These are phyloP conservation scores for Megamerina dolium DNA, from an alignment of 2,888 invertebrate genomes.

Conservation along the genomic window DNA sequence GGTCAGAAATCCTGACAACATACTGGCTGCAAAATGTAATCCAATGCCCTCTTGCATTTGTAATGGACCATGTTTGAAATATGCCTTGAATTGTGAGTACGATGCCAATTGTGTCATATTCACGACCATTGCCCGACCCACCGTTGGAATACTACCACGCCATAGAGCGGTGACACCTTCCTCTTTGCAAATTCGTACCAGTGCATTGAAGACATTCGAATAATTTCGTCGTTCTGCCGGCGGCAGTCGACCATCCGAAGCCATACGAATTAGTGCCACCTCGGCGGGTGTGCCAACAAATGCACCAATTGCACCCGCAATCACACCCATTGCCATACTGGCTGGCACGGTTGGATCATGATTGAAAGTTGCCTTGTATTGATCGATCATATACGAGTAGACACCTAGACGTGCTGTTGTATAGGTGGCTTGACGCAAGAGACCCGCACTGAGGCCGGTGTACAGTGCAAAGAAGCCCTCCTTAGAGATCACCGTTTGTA, in stretches of 20 bases:
- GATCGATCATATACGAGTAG: conserved; percentile 85
- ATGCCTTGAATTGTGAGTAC: conserved; percentile 83
- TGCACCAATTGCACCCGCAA: conserved; percentile 68
- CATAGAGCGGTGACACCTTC: conserved; percentile 79
- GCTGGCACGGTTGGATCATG: conserved; percentile 71
- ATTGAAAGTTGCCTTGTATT: conserved; percentile 57
- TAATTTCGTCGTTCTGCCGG: conserved; percentile 85
- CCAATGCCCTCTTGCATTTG: conserved; percentile 65
- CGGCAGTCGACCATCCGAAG: conserved; percentile 92
- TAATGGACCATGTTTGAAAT: conserved; percentile 57
- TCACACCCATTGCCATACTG: conserved; percentile 79
- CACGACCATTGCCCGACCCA: conserved; percentile 93
- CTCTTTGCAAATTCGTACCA: conserved; percentile 70
- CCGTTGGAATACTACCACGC: conserved; percentile 85
- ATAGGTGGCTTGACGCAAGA: conserved; percentile 94
- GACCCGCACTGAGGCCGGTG: conserved; percentile 85
- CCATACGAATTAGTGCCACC: conserved; percentile 95
- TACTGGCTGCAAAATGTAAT: conserved; percentile 90
- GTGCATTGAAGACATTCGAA: conserved; percentile 85
- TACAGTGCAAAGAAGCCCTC: conserved; percentile 87
- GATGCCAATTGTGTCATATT: conserved; percentile 97
- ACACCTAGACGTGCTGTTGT: conserved; percentile 94
- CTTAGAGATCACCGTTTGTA: conserved; percentile 70
- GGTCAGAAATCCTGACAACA: conserved; percentile 96
- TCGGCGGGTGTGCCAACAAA: conserved; percentile 98